Evolutionary conservation across 2,888 invertebrate species (phyloP), one percentile per base, ranked within the genome.

Genomic region (Drosophila subquinaria): DNA sequence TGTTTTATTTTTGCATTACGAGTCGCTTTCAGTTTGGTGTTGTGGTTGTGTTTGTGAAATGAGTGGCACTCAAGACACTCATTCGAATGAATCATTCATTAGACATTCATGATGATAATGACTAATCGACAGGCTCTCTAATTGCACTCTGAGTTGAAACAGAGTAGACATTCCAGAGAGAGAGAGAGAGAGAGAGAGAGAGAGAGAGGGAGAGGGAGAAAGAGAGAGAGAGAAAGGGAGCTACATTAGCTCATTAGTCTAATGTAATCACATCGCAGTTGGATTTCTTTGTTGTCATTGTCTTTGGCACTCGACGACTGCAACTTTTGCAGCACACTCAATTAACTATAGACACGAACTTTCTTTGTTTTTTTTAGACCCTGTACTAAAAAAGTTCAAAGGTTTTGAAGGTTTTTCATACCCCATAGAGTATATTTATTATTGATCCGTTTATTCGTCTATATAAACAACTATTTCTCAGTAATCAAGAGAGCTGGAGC

Each of bases 211-310:
- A 8, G 30, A 30, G 42, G 17, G 30, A 2, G 17, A 10, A 13
- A 33, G 9, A 30, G 40, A 40, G 40, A 27, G 11, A 30, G 27
- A 17, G 13, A 11, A 42, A 20, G n/a, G 8, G 17, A 60, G 63
- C 61, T 35, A 73, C 68, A 80, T 80, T 76, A 82, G 78, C 81
- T 80, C 83, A 86, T 86, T 82, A 86, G 86, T 68, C 81, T 74
- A 69, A 79, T 79, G 75, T 63, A 74, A 76, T 78, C 76, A 63
- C 75, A 56, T 63, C 79, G 48, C 65, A 65, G 59, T 62, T 48
- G 52, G 17, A 68, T 53, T 68, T 47, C 61, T 61, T 67, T 77
- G 70, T 67, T 62, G 48, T 62, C 62, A 56, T 48, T 72, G 50
- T 20, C 35, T 47, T 27, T 59, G 43, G 48, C 20, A 30, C 36